phyloP scores from a whole-genome alignment of 2,113 vertebrate genomes.

The Cyprinus carpio region DNA sequence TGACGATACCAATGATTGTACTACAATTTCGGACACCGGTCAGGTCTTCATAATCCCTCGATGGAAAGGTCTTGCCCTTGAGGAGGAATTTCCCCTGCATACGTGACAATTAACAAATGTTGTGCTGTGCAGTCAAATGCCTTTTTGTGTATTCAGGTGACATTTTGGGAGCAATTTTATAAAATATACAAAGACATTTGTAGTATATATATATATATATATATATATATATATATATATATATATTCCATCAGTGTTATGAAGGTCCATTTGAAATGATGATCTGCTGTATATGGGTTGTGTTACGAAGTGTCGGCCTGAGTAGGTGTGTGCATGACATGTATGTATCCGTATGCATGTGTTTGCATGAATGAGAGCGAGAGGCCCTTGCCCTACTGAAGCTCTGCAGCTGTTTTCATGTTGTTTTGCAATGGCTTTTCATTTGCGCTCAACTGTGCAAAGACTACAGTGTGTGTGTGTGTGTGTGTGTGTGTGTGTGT shows the following conservation, averaged over 20 bases:
- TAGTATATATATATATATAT: constrained; percentile 13
- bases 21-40: constrained; percentile 25
- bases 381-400: constrained; percentile 40
- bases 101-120: constrained; percentile 67
- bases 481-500: background rate
- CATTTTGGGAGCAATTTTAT: constrained; percentile 79
- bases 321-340: constrained; percentile 71
- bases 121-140: constrained; percentile 65
- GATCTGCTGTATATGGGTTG: constrained; percentile 51
- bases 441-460: constrained; percentile 70
- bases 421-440: constrained; percentile 79
- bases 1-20: constrained; percentile 59
- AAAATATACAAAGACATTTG: constrained; percentile 72
- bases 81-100: constrained; percentile 53
- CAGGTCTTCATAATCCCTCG: background rate
- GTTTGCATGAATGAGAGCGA: constrained; percentile 72
- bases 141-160: constrained; percentile 71
- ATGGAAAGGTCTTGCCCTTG: constrained; percentile 23
- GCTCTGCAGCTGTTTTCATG: constrained; percentile 59
- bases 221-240: background rate
- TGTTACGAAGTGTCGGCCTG: constrained; percentile 43
- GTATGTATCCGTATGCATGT: constrained; percentile 74
- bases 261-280: constrained; percentile 76
- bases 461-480: constrained; percentile 18
- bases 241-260: constrained; percentile 74